Conservation (phyloP, 92 coral and sea anemone genomes). For the Porites lobata region DNA sequence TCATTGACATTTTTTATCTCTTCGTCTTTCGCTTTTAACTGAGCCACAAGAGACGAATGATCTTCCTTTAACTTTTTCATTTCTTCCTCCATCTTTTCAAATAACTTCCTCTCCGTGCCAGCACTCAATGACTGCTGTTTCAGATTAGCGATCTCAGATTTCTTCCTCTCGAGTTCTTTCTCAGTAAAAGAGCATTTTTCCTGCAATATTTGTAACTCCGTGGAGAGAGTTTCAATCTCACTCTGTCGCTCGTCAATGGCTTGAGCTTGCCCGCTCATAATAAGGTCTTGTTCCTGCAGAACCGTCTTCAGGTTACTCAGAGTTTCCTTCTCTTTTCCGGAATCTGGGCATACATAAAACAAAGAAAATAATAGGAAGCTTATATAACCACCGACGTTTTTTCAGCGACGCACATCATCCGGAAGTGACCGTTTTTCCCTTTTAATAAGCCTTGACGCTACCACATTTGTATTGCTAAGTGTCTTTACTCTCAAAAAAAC, state of each 20-base stretch:
- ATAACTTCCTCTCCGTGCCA: neutral
- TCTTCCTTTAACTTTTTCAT: constrained; percentile 15
- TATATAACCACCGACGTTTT: no score
- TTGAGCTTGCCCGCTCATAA: constrained; percentile 71
- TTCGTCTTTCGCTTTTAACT: constrained; percentile 68
- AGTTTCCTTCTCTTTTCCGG: constrained; percentile 59
- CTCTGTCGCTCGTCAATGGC: constrained; percentile 74
- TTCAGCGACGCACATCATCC: no score
- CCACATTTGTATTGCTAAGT: no score
- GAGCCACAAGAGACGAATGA: constrained; percentile 39
- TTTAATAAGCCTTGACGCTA: no score
- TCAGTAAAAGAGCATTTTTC: constrained; percentile 35
- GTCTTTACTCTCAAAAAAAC: no score
- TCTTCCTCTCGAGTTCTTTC: constrained; percentile 65
- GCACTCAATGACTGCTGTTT: constrained; percentile 19
- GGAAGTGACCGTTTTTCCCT: no score
- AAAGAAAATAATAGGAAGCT: neutral
- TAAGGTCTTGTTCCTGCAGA: constrained; percentile 63
- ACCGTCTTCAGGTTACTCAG: constrained; percentile 46
- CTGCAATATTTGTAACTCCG: constrained; percentile 50
- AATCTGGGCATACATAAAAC: constrained; percentile 32
- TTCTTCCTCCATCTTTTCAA: constrained; percentile 26
- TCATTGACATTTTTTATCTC: constrained; percentile 74
- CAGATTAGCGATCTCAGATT: constrained; percentile 29
- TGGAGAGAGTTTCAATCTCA: constrained; percentile 70